Percentiles rank a stretch among this genome's conserved stretches.
phyloP scores from a whole-genome alignment of 2,888 invertebrate genomes.

The Dusona sp. region DNA sequence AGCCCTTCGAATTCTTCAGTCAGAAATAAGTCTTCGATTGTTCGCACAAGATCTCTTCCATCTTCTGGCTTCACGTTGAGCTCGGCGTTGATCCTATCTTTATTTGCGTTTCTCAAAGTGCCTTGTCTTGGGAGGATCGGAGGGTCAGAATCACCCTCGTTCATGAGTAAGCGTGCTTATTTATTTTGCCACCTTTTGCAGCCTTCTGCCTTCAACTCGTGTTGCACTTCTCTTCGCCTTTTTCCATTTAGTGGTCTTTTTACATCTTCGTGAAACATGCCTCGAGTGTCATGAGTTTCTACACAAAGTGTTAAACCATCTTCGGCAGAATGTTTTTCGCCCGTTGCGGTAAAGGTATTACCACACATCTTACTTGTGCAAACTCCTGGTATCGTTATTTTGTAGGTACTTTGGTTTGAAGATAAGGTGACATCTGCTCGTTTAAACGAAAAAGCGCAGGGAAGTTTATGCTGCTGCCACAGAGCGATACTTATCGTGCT shows the following conservation, averaged over 20 bases:
- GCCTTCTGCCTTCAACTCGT: neutral
- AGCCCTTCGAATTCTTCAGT: constrained; percentile 43
- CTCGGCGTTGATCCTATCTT: neutral
- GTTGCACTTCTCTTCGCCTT: neutral
- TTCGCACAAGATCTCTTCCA: constrained; percentile 12
- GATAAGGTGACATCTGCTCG: constrained; percentile 29
- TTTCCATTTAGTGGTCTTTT: constrained; percentile 24
- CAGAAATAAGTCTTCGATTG: constrained; percentile 5
- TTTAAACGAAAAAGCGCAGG: constrained; percentile 56
- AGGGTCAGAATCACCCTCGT: constrained; percentile 9
- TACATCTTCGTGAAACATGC: constrained; percentile 1
- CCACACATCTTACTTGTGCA: constrained; percentile 41
- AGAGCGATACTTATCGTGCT: constrained; percentile 37
- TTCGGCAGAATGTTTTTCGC: constrained; percentile 24
- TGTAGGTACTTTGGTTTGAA: constrained; percentile 14
- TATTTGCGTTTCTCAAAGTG: constrained; percentile 2
- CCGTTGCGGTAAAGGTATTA: constrained; percentile 33
- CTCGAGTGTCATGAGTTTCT: constrained; percentile 49
- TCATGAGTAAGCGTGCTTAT: constrained; percentile 18
- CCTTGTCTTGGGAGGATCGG: neutral
- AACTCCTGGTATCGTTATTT: constrained; percentile 39
- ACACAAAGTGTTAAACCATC: constrained; percentile 30
- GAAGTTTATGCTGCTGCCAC: constrained; percentile 27
- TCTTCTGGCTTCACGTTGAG: neutral
- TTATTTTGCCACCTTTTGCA: constrained; percentile 10